Evolutionary conservation across 2,888 invertebrate species (phyloP), one percentile per base, ranked within the genome.

Genomic region (Griposia aprilina): DNA sequence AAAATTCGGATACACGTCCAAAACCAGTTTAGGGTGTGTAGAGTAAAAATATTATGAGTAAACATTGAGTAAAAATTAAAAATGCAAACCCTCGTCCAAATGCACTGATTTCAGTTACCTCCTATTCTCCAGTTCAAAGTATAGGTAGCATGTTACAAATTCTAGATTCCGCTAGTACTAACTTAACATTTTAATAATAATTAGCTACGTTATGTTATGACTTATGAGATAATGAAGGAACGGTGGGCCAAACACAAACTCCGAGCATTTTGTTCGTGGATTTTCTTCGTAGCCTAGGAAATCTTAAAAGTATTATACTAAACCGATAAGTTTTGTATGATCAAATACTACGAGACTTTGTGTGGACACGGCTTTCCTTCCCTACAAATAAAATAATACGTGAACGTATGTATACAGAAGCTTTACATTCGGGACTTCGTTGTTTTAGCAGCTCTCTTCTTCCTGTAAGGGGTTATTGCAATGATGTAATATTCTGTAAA

Each of bases 1-100:
- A 45, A 69, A 60, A 76, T 81, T 90, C 88, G 90, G 89, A 90
- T 90, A 90, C 87, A 79, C 76, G 59, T 67, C 55, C 65, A 71
- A 79, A 84, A 74, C 48, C 23, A 62, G 60, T 45, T 15, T 41
- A 60, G 2, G 50, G 26, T 15, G 1, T 30, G 36, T 23, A 85
- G 80, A 83, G 4, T 83, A 79, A 79, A 81, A 81, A 81, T 70
- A 77, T 26, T 62, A 41, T 23, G n/a, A 23, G 6, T 26, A 17
- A 63, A 41, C n/a, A 69, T 57, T 36, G 5, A 60, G n/a, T 23
- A 17, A n/a, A 63, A 41, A 20, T 57, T 13, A 69, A 55, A 48
- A 52, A 36, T 30, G 7, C 17, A 57, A 11, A 10, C 55, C 4
- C 45, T 52, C 23, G 0, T 59, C 1, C 15, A 20, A 62, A 36